Conservation (phyloP, 2,113 vertebrate species). For the Ptilorrhoa leucosticta region DNA sequence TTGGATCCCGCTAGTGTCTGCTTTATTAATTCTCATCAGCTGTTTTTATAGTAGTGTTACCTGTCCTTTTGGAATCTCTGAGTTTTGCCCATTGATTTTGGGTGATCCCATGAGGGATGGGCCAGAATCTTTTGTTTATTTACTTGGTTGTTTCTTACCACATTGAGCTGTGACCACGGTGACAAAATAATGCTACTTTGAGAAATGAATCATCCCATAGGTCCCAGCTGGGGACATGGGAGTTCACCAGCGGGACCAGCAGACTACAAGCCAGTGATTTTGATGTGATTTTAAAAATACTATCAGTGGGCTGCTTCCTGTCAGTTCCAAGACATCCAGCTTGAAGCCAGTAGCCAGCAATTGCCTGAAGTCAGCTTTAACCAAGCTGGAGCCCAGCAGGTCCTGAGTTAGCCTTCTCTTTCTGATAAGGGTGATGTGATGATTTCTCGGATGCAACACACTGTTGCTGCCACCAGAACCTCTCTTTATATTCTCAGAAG, state of each 20-base stretch:
- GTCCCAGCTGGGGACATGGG: background rate
- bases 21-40: conserved; percentile 1
- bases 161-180: background rate
- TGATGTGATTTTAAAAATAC: background rate
- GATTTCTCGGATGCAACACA: background rate
- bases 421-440: background rate
- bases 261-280: background rate
- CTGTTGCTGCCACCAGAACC: background rate
- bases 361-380: background rate
- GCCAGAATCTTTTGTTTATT: background rate
- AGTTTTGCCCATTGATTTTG: background rate
- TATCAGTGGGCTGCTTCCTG: background rate
- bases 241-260: background rate
- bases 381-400: background rate
- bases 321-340: background rate
- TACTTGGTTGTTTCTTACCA: background rate
- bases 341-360: background rate
- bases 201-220: background rate
- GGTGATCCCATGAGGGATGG: background rate
- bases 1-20: background rate
- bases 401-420: background rate
- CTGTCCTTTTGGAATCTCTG: background rate
- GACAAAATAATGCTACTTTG: background rate
- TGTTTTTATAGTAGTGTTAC: background rate
- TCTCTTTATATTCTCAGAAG: background rate